These are phyloP conservation scores for Digitonthophagus gazella DNA, from an alignment of 2,888 invertebrate species.

Conservation along the genomic window DNA sequence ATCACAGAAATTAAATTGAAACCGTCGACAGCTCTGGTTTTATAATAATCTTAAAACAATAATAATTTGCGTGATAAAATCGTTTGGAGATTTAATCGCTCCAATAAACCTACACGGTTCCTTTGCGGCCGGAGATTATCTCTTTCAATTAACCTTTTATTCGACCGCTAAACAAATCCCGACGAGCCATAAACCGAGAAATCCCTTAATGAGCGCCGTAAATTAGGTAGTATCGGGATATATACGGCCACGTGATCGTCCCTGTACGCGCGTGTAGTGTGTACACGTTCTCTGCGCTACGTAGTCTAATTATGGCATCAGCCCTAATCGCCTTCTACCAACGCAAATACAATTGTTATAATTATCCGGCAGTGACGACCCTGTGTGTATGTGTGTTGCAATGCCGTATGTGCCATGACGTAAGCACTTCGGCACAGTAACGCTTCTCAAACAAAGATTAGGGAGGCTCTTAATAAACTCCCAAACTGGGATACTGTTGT, in stretches of 20 bases:
- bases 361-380: background rate
- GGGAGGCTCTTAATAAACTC: background rate
- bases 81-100: background rate
- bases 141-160: conserved; percentile 11
- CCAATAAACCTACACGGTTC: background rate
- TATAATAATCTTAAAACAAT: too few relatives aligned
- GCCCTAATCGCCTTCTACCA: background rate
- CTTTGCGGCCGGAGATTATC: background rate
- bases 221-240: background rate
- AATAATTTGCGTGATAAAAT: too few relatives aligned
- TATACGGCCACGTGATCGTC: background rate
- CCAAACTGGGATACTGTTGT: too few relatives aligned
- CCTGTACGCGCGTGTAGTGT: background rate
- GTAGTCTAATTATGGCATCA: background rate
- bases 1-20: too few relatives aligned
- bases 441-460: background rate
- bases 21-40: too few relatives aligned
- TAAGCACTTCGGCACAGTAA: background rate
- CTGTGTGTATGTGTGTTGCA: background rate
- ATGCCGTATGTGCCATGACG: background rate
- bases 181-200: conserved; percentile 13
- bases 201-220: conserved; percentile 9
- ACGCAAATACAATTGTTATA: background rate
- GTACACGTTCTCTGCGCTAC: background rate
- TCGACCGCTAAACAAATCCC: conserved; percentile 14